Evolutionary conservation across 1,140 invertebrate genomes (phyloP).

Genomic region (Caenorhabditis remanei): DNA sequence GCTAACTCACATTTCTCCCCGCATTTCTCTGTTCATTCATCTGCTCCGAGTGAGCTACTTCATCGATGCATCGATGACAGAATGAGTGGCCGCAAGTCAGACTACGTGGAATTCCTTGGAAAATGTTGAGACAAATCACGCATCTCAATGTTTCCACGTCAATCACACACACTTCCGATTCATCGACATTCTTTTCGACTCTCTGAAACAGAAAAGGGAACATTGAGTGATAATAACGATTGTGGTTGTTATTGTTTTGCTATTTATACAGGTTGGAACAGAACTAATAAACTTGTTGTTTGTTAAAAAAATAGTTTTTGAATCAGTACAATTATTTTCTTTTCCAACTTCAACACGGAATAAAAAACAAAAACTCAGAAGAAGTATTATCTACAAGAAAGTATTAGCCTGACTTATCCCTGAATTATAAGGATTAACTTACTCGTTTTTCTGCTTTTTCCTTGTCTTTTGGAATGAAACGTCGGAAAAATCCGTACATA

Average conservation of each 20-base stretch:
- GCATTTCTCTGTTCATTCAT: too few relatives aligned
- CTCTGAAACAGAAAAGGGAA: background rate
- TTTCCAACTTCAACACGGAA: too few relatives aligned
- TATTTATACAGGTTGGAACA: too few relatives aligned
- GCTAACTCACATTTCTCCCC: background rate
- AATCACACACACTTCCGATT: background rate
- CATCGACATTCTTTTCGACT: background rate
- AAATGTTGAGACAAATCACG: constrained; percentile 7
- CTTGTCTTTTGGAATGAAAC: constrained; percentile 16
- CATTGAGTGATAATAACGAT: too few relatives aligned
- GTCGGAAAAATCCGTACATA: constrained; percentile 13
- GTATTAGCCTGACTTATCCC: too few relatives aligned
- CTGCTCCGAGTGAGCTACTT: background rate
- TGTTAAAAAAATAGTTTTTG: too few relatives aligned
- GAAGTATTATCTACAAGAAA: too few relatives aligned
- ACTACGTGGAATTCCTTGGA: background rate
- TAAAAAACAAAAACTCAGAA: too few relatives aligned
- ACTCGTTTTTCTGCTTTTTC: constrained; percentile 16
- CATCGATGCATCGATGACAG: constrained; percentile 29
- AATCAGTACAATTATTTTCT: too few relatives aligned
- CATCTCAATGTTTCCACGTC: constrained; percentile 21
- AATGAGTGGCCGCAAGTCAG: constrained; percentile 32
- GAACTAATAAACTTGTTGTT: too few relatives aligned
- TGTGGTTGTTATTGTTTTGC: too few relatives aligned
- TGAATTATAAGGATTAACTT: background rate